phyloP scores from a whole-genome alignment of 1,140 invertebrate genomes.

The Fopius arisanus region DNA sequence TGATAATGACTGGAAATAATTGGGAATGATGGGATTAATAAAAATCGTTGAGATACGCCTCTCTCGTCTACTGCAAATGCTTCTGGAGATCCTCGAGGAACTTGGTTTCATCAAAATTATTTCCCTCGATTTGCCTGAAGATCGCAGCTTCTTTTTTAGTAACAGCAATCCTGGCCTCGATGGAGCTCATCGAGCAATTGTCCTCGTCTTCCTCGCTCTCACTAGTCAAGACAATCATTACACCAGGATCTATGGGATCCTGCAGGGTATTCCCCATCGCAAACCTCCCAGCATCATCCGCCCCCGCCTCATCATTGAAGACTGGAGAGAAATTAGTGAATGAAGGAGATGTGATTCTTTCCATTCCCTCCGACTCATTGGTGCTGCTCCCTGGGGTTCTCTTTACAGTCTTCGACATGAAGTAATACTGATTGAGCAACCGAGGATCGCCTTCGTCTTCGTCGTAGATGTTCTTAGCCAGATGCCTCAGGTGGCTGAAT shows the following conservation, averaged over 20 bases:
- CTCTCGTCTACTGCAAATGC: not conserved
- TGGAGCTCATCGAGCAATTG: conserved; percentile 6
- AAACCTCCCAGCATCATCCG: not conserved
- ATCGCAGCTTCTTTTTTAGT: conserved; percentile 34
- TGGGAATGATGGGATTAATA: too few relatives aligned
- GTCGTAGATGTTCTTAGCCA: conserved; percentile 11
- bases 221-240: not conserved
- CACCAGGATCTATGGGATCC: not conserved
- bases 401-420: not conserved
- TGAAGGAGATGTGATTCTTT: not conserved
- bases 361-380: not conserved
- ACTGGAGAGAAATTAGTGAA: not conserved
- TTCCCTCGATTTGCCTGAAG: conserved; percentile 34
- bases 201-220: not conserved
- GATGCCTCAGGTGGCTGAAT: conserved; percentile 12
- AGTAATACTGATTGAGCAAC: not conserved
- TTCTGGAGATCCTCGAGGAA: not conserved
- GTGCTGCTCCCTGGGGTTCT: not conserved
- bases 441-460: not conserved
- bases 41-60: too few relatives aligned
- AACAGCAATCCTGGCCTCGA: not conserved
- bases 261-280: too few relatives aligned
- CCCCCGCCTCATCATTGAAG: too few relatives aligned
- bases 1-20: too few relatives aligned
- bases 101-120: conserved; percentile 26